Evolutionary conservation across 2,113 vertebrate genomes (phyloP), one percentile per base, ranked within the genome.

Genomic region (Maccullochella peelii): DNA sequence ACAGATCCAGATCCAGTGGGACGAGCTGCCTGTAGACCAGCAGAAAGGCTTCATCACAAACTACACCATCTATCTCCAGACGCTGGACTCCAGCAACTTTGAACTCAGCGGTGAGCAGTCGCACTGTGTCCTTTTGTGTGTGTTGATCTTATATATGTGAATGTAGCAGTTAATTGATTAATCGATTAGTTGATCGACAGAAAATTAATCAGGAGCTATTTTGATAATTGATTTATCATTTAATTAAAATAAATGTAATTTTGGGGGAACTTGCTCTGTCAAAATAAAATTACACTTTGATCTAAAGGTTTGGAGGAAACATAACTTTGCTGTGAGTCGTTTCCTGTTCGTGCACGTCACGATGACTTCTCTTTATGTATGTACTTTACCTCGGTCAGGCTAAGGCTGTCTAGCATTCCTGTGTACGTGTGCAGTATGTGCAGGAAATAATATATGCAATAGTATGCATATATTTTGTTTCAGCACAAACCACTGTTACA

Each of bases 11-110:
- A 80, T 96, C 54, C 63, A 79, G 54, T 95, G 94, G 95, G 90
- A 94, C 0, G 90, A 95, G 82, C 78, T 93, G 14, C 67, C 78
- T 4, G 0, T 92, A 21, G 18, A 88, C 8, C 71, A 94, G 58
- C 94, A 83, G 75, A 91, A 87, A 80, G 95, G 95, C 62, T 94
- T 95, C 83, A 93, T 96, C 80, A 92, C 71, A 70, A 74, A 90
- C 59, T 95, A 95, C 79, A 95, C 85, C 59, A 36, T 95, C 67
- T 94, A 94, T 52, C 18, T 93, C 18, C 83, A 84, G 21, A 86
- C 21, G 10, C 62, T 70, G 8, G 79, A 65, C 71, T 84, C 80
- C 79, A 84, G 55, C 50, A 68, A 33, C 77, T 16, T 57, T 8
- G 65, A 86, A 30, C 18, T 65, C 4, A 89, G 5, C 3, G 61